Evolutionary conservation across 2,888 invertebrate species (phyloP).

Genomic region (Apocheima hispidaria): DNA sequence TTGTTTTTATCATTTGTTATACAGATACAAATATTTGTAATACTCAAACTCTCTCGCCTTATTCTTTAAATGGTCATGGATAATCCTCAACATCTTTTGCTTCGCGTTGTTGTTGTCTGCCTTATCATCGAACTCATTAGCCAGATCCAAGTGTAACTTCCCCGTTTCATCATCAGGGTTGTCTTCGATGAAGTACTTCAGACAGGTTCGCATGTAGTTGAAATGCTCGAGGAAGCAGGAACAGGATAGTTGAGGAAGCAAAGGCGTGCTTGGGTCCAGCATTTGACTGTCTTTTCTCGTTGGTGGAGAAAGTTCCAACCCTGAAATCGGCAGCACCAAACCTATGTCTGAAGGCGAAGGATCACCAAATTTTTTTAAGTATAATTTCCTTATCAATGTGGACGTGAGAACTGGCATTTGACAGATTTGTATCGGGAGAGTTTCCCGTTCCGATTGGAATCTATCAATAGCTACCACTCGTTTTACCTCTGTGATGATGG

Average conservation of each 20-base stretch:
- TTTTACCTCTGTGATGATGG: constrained; percentile 70
- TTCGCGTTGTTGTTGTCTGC: constrained; percentile 33
- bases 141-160: constrained; percentile 34
- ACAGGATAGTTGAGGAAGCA: constrained; percentile 54
- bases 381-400: constrained; percentile 68
- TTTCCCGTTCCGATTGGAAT: constrained; percentile 9
- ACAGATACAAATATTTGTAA: constrained; percentile 27
- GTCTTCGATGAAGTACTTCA: constrained; percentile 30
- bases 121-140: constrained; percentile 25
- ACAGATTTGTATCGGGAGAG: constrained; percentile 24
- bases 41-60: constrained; percentile 18
- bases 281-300: constrained; percentile 21
- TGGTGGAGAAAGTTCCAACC: background rate
- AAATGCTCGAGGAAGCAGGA: constrained; percentile 61
- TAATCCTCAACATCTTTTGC: constrained; percentile 36
- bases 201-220: constrained; percentile 51
- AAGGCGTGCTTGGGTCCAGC: constrained; percentile 46
- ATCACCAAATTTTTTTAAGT: constrained; percentile 56
- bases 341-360: constrained; percentile 5
- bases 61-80: constrained; percentile 23
- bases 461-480: constrained; percentile 67
- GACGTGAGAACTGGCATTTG: constrained; percentile 40
- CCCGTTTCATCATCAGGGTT: constrained; percentile 37
- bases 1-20: constrained; percentile 18
- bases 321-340: constrained; percentile 2